Base-by-base conservation (phyloP, 2,113 vertebrate genomes). In the Brachypodius melanocephalos region DNA sequence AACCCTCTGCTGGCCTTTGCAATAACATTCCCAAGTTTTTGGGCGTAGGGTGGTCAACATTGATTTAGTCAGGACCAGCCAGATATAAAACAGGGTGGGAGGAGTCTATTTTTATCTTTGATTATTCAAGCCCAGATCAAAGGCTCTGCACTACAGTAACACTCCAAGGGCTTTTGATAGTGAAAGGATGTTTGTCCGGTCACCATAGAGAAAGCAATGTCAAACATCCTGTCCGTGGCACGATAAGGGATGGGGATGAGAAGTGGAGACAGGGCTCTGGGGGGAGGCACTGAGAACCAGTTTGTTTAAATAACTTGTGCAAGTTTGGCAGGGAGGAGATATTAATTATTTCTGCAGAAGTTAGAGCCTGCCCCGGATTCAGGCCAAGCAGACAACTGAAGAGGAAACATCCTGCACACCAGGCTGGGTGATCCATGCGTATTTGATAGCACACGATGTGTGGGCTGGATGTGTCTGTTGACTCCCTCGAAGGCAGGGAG, bases 261-360 rank as follows among this genome's bases (percentile, higher is more conserved):
- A 55, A 87, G 77, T 1, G 25, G 77, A 74, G 92, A 88, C 0
- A 0, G 40, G 48, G 68, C 76, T 88, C 46, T 68, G 81, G 45
- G 48, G 83, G 90, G 28, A 88, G 63, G 90, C 72, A 97, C 67
- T 69, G 73, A 86, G 88, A 95, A 82, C 63, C 9, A 19, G 42
- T 90, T 95, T 89, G 92, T 95, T 95, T 95, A 91, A 94, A 88
- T 20, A 89, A 90, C 78, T 94, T 93, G 71, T 94, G 85, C 55
- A 81, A 91, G 79, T 90, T 86, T 95, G 92, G 86, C 93, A 91
- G 90, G 58, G 88, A 63, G 0, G 12, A 67, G 88, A 67, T 48
- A 96, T 83, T 88, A 95, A 97, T 94, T 91, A 94, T 91, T 97
- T 90, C 85, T 95, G 93, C 91, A 97, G 95, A 92, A 97, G 82